Base-by-base conservation (phyloP, 2,797 vertebrate genomes). In the Gallinago stenura region DNA sequence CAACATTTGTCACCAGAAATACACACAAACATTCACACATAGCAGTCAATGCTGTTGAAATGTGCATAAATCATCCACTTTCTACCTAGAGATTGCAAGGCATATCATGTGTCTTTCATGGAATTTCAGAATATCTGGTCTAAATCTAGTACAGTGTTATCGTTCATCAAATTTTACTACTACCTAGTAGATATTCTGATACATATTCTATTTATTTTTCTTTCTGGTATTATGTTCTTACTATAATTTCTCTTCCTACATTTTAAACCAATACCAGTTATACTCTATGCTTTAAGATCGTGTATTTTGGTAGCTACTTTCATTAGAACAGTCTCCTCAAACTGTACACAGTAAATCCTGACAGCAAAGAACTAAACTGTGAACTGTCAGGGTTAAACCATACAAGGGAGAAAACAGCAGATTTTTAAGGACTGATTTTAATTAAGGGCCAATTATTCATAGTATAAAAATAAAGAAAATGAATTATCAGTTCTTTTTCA, bases 11-110 rank as follows among this genome's bases (percentile, higher is more conserved):
- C 96, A 95, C 82, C 71, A 96, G 90, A 96, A 95, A 93, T 71
- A 95, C 91, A 97, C 68, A 72, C 72, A 61, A 81, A 65, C 86
- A 94, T 87, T 85, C 90, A 97, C 78, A 96, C 18, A 33, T 58
- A 93, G 92, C 72, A 91, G 95, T 92, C 90, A 96, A 93, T 95
- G 95, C 94, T 84, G 94, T 94, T 93, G 87, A 77, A 93, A 95
- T 97, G 92, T 89, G 95, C 70, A 76, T 83, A 93, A 79, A 94
- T 93, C 19, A 46, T 96, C 83, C 87, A 95, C 85, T 81, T 83
- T 65, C 62, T 64, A 75, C 11, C 28, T 28, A 51, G 41, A 76
- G 21, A 64, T 21, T 77, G n/a, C 56, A 94, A 65, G 45, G 30
- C 1, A 1, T 46, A 70, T 41, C 4, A 71, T 12, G 17, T 39